Base-by-base conservation (phyloP, 2,888 invertebrate species). In the Agrenia bidenticulata region DNA sequence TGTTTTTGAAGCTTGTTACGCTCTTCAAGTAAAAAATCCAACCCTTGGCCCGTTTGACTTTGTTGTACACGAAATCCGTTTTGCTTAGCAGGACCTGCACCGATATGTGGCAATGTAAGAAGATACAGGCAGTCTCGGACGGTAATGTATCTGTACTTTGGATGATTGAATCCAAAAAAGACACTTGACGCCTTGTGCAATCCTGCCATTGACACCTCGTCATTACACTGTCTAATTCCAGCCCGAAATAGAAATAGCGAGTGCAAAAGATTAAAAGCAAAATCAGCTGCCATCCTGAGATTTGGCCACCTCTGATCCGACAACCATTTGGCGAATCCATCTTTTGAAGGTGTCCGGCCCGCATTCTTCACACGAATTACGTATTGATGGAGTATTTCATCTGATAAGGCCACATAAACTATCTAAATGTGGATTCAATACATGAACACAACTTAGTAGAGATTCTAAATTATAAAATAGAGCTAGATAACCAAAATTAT, bases 1-100 rank as follows among this genome's bases (percentile, higher is more conserved):
- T 51, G 51, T 51, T 51, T 51, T 23, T 51, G 51, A 2, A 23
- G 21, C 51, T 51, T 51, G 23, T 51, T 51, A 2, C 51, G 2
- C 13, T 51, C 51, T 21, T 51, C 51, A 13, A 51, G 23, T 24
- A 51, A 23, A 21, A 51, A 51, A 23, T 51, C 51, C 23, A 51
- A 51, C 4, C 51, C 51, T 13, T 51, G 51, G 24, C 51, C 51
- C 2, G 17, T 5, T 21, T 4, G 9, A 4, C 51, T 23, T 19
- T 23, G 2, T 23, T 19, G 2, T 5, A 17, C 23, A 2, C 23
- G 2, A 24, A 51, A 23, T 21, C 51, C 23, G 4, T 5, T 11
- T 24, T 24, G 19, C 24, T 51, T 51, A 5, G 51, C 51, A 5
- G 51, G 51, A 13, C 23, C 51, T 21, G 51, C 51, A 21, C 51